Evolutionary conservation across 2,888 invertebrate species (phyloP).

Genomic region (Hirtodrosophila cameraria): DNA sequence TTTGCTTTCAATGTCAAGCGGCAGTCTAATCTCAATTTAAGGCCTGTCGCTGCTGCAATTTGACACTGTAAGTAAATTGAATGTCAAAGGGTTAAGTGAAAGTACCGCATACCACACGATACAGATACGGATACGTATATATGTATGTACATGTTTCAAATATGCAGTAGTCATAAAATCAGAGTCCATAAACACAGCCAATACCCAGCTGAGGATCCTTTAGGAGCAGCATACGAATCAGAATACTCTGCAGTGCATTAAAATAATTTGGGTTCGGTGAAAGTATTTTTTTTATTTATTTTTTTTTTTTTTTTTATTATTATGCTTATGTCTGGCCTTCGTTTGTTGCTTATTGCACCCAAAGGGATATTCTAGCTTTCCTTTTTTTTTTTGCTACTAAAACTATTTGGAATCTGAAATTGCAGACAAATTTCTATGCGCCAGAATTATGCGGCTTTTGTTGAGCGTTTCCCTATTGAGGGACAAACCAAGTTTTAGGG

Average conservation of each 20-base stretch:
- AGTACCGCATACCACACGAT: constrained; percentile 30
- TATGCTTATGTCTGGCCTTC: constrained; percentile 24
- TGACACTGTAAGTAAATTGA: constrained; percentile 61
- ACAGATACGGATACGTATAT: background rate
- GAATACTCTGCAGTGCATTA: constrained; percentile 47
- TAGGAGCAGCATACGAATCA: constrained; percentile 3
- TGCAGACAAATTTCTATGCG: constrained; percentile 64
- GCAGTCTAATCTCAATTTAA: constrained; percentile 67
- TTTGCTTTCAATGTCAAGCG: constrained; percentile 49
- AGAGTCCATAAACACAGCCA: constrained; percentile 41
- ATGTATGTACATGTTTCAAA: constrained; percentile 16
- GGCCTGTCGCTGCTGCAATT: constrained; percentile 46
- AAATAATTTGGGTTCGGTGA: constrained; percentile 48
- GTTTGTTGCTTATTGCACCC: constrained; percentile 57
- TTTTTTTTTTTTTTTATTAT: constrained; percentile 28
- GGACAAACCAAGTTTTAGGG: constrained; percentile 21
- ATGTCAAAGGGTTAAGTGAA: constrained; percentile 73
- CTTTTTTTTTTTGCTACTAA: constrained; percentile 9
- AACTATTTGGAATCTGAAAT: constrained; percentile 51
- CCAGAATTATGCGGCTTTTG: constrained; percentile 57
- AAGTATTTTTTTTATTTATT: constrained; percentile 33
- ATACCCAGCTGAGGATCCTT: constrained; percentile 17
- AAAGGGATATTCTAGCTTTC: constrained; percentile 41
- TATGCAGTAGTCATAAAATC: constrained; percentile 61
- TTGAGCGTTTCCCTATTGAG: constrained; percentile 24